Evolutionary conservation across 1,140 invertebrate species (phyloP), one percentile per base, ranked within the genome.

Genomic region (Notospermus geniculatus): DNA sequence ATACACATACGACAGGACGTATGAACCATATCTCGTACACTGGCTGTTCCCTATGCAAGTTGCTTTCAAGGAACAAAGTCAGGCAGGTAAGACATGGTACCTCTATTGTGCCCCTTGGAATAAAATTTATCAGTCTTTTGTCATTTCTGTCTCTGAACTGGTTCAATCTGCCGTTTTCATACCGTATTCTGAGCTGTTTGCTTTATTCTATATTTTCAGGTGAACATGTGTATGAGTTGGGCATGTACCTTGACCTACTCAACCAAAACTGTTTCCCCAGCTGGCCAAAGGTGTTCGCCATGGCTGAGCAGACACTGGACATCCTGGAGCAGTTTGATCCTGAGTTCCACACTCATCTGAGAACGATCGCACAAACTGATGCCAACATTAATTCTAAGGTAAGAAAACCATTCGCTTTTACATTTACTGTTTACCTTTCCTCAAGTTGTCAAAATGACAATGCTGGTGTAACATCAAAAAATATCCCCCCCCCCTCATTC

Each of bases 21-120:
- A 82, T 63, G 78, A 80, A 59, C 72, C 77, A 0, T 76, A 78
- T 54, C 71, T 79, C 17, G 74, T 82, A 39, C 73, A 76, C 57
- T 82, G 78, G 78, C 71, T 83, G 11, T 80, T 82, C 58, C 82
- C 82, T 2, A 61, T 83, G 22, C 82, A 83, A 69, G 58, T 81
- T 17, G 71, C 76, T 22, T 77, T 78, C 67, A 71, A 72, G 57
- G 63, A 65, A 30, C 46, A 50, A 50, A 50, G 46, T 27, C 19
- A 50, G 4, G 46, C 46, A 50, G 46, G 46, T 50, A 5, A 50
- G 46, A 43, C n/a, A n/a, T n/a, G n/a, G 19, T 43, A 19, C 19
- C 19, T 43, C 19, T 19, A 13, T 43, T 43, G 19, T 43, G 19
- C 39, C 39, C 11, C 11, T 43, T 43, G 11, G 39, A 43, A 43